These are phyloP conservation scores for Poecilia velifera DNA, from an alignment of 2,797 vertebrate genomes.

Conservation along the genomic window DNA sequence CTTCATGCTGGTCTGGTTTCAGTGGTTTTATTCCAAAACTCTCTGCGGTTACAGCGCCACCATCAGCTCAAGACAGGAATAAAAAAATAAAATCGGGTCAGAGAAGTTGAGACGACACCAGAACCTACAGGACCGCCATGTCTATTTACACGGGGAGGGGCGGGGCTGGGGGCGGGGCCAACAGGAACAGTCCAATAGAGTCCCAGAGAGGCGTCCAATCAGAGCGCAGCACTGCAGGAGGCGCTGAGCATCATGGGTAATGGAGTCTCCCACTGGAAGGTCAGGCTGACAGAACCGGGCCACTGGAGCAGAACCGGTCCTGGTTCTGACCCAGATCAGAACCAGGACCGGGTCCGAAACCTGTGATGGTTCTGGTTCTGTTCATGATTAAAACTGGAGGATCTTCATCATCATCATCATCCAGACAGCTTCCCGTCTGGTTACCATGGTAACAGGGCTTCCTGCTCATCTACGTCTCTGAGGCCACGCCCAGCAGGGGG, in stretches of 20 bases:
- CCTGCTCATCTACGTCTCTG: constrained; percentile 25
- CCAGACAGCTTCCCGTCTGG: not conserved
- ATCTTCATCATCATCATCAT: not conserved
- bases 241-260: constrained; percentile 20
- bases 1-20: constrained; percentile 5
- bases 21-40: constrained; percentile 77
- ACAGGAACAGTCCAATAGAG: constrained; percentile 11
- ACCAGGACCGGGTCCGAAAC: not conserved
- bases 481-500: constrained; percentile 5
- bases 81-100: constrained; percentile 68
- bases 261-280: constrained; percentile 1
- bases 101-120: constrained; percentile 20
- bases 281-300: not conserved
- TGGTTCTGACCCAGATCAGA: not conserved
- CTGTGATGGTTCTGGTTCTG: not conserved
- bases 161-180: constrained; percentile 16
- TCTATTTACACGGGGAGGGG: constrained; percentile 56
- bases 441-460: constrained; percentile 7
- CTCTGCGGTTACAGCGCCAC: constrained; percentile 63
- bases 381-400: not conserved
- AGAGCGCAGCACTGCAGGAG: not conserved
- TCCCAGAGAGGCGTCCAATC: constrained; percentile 27
- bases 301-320: not conserved
- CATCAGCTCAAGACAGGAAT: constrained; percentile 54
- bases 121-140: constrained; percentile 33